Evolutionary conservation across 2,113 vertebrate genomes (phyloP).

Genomic region (Coracopsis vasa): DNA sequence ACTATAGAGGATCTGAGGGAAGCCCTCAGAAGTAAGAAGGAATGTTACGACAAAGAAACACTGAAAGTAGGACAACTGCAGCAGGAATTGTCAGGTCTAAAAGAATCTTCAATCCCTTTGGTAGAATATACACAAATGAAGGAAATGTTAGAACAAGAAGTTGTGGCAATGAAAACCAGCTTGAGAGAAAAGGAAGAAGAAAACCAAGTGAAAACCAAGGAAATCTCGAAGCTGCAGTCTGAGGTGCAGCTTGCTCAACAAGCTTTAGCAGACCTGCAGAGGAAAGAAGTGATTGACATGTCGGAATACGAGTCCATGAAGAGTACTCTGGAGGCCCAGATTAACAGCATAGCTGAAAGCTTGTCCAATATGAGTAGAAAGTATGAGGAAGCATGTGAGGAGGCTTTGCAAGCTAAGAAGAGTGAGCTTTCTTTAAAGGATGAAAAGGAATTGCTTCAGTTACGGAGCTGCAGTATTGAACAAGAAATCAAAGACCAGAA

Average conservation of each 20-base stretch:
- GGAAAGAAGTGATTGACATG: slow-evolving; percentile 73
- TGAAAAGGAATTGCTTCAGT: slow-evolving; percentile 79
- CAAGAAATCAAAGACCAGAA: slow-evolving; percentile 90
- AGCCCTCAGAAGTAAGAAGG: slow-evolving; percentile 73
- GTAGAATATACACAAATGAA: slow-evolving; percentile 67
- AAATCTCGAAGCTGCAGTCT: slow-evolving; percentile 74
- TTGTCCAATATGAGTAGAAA: slow-evolving; percentile 73
- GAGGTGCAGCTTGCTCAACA: slow-evolving; percentile 79
- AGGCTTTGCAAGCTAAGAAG: slow-evolving; percentile 73
- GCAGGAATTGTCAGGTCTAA: slow-evolving; percentile 73
- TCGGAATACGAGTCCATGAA: slow-evolving; percentile 77
- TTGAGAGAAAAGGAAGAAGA: slow-evolving; percentile 83
- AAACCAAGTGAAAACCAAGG: slow-evolving; percentile 63
- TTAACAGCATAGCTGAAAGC: slow-evolving; percentile 68
- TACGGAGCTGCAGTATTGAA: slow-evolving; percentile 81
- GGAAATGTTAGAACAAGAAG: slow-evolving; percentile 76
- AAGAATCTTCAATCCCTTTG: slow-evolving; percentile 60
- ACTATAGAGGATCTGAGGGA: slow-evolving; percentile 73
- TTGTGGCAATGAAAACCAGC: slow-evolving; percentile 25
- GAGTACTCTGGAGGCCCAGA: slow-evolving; percentile 79
- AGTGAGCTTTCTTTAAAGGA: slow-evolving; percentile 72
- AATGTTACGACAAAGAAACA: slow-evolving; percentile 60
- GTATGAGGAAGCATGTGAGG: slow-evolving; percentile 75
- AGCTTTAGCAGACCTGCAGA: slow-evolving; percentile 74
- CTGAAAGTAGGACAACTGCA: slow-evolving; percentile 69